phyloP scores from a whole-genome alignment of 2,797 vertebrate genomes.

The Myotis myotis region DNA sequence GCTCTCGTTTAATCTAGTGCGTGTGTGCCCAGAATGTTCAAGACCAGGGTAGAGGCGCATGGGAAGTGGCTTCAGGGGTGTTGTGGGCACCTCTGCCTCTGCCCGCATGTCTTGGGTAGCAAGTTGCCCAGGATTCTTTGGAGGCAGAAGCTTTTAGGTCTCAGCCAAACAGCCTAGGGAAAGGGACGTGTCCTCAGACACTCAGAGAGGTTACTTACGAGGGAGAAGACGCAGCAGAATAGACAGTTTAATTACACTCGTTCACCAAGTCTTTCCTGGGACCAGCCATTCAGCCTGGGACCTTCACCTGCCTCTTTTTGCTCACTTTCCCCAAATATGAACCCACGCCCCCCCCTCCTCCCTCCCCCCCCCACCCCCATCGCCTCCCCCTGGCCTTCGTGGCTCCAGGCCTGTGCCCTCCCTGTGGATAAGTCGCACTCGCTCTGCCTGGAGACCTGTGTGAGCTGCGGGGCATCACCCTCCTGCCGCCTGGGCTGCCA shows the following conservation, averaged over 20 bases:
- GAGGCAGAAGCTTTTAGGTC: not conserved
- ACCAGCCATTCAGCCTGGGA: fast-evolving
- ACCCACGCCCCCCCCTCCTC: not conserved
- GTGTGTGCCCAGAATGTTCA: not conserved
- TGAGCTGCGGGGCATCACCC: slow-evolving; percentile 5
- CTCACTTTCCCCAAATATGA: not conserved
- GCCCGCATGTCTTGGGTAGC: not conserved
- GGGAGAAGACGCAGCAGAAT: not conserved
- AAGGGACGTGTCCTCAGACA: not conserved
- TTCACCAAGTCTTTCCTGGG: not conserved
- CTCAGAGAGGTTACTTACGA: not conserved
- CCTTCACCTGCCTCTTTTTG: slow-evolving; percentile 51
- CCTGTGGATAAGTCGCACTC: not conserved
- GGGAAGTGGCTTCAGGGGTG: not conserved
- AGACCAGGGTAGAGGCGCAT: not conserved
- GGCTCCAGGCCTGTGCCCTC: not conserved
- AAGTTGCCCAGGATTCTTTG: not conserved
- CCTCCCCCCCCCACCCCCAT: not conserved
- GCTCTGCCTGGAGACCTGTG: slow-evolving; percentile 56
- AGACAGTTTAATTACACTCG: not conserved
- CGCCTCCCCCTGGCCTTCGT: no score
- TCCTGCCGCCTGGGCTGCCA: not conserved
- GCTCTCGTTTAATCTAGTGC: not conserved
- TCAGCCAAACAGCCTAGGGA: not conserved
- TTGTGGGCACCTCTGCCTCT: not conserved